Evolutionary conservation across 2,113 vertebrate genomes (phyloP).

Genomic region (Erpornis zantholeuca): DNA sequence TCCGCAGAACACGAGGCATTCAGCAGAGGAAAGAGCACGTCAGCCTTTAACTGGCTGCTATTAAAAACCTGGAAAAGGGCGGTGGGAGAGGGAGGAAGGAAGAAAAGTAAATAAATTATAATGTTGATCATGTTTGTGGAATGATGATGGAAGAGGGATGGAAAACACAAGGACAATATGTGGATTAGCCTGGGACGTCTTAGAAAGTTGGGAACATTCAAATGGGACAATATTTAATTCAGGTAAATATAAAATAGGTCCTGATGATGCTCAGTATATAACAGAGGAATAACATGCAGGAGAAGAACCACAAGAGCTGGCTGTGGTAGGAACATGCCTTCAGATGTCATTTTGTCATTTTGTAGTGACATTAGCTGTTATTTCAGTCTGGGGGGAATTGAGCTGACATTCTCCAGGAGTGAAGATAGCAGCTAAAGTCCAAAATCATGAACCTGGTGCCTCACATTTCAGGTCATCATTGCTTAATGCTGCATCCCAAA

Average conservation of each 20-base stretch:
- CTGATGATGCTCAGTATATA: not conserved
- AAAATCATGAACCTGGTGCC: not conserved
- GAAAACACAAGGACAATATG: not conserved
- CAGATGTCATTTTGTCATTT: not conserved
- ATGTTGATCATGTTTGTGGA: not conserved
- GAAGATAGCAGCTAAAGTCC: not conserved
- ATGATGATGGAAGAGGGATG: not conserved
- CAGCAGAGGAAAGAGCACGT: not conserved
- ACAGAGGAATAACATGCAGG: not conserved
- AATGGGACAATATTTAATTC: constrained; percentile 34
- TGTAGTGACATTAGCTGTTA: not conserved
- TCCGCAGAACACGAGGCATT: not conserved
- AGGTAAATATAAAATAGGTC: not conserved
- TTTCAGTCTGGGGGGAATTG: not conserved
- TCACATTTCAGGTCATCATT: not conserved
- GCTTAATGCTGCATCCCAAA: not conserved
- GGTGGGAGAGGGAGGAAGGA: not conserved
- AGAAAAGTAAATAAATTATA: constrained; percentile 15
- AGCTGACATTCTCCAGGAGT: not conserved
- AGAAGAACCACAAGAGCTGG: not conserved
- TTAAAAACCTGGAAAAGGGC: not conserved
- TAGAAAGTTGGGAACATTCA: not conserved
- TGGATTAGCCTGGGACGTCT: not conserved
- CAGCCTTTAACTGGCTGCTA: not conserved
- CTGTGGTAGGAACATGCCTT: not conserved